Evolutionary conservation across 1,140 invertebrate species (phyloP).

Genomic region (Lepidostoma basale): DNA sequence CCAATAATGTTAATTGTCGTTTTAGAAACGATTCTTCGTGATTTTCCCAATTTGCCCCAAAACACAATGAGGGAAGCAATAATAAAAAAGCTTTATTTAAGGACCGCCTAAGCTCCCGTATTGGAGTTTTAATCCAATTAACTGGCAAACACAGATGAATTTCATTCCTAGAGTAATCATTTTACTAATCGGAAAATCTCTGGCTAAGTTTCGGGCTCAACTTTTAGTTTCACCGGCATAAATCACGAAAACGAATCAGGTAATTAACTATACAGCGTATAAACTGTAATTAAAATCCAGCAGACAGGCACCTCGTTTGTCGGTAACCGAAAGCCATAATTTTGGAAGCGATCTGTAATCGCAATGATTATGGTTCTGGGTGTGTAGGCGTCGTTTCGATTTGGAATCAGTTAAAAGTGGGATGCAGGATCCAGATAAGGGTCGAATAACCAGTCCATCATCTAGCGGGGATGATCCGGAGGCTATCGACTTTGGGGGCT

Average conservation of each 20-base stretch:
- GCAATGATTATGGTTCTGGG: too few relatives aligned
- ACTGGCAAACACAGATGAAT: not conserved
- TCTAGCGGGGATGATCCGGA: not conserved
- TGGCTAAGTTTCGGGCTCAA: not conserved
- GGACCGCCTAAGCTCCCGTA: not conserved
- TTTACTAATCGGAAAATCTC: conserved; percentile 15
- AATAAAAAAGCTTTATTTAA: not conserved
- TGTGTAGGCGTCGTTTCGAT: too few relatives aligned
- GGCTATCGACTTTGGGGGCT: too few relatives aligned
- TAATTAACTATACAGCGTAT: conserved; percentile 26
- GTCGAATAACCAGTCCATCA: conserved; percentile 27
- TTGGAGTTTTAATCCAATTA: conserved; percentile 7
- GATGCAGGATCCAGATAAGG: conserved; percentile 17
- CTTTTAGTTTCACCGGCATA: not conserved
- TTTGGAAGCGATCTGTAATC: not conserved
- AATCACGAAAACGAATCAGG: conserved; percentile 25
- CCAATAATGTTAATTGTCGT: too few relatives aligned
- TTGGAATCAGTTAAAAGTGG: conserved; percentile 9
- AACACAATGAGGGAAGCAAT: too few relatives aligned
- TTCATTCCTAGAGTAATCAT: conserved; percentile 15
- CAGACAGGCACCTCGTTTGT: conserved; percentile 14
- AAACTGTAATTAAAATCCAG: conserved; percentile 32
- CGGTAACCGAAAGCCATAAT: conserved; percentile 20
- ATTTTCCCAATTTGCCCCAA: too few relatives aligned
- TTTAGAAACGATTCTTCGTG: too few relatives aligned